These are phyloP conservation scores for Hypsopygia costalis DNA, from an alignment of 2,888 invertebrate species.

Conservation along the genomic window DNA sequence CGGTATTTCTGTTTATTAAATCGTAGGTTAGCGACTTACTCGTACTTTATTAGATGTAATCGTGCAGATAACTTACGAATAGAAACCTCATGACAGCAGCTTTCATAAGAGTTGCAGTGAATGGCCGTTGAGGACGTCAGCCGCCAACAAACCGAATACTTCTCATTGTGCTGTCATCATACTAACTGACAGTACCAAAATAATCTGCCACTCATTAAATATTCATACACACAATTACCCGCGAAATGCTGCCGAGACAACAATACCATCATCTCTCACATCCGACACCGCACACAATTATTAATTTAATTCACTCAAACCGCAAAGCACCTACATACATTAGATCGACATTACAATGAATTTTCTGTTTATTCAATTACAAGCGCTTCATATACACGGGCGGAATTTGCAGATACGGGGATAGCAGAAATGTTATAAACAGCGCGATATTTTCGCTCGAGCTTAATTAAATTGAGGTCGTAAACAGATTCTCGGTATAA, in stretches of 20 bases:
- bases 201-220: conserved; percentile 70
- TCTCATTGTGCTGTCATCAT: conserved; percentile 73
- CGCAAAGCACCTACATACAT: conserved; percentile 23
- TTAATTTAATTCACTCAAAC: conserved; percentile 52
- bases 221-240: conserved; percentile 66
- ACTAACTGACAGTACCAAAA: conserved; percentile 74
- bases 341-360: conserved; percentile 32
- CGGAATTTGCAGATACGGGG: conserved; percentile 16
- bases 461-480: conserved; percentile 33
- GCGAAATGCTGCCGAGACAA: conserved; percentile 54
- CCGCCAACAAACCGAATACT: conserved; percentile 58
- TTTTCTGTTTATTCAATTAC: conserved; percentile 36
- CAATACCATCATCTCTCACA: conserved; percentile 49
- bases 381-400: conserved; percentile 24
- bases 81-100: conserved; percentile 40
- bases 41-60: conserved; percentile 11
- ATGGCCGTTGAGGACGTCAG: conserved; percentile 46
- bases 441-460: conserved; percentile 27
- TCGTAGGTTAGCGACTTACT: conserved; percentile 4
- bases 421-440: conserved; percentile 27
- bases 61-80: conserved; percentile 14
- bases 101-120: conserved; percentile 40
- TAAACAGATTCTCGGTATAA: conserved; percentile 35
- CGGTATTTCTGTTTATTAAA: conserved; percentile 1
- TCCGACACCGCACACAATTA: conserved; percentile 42